These are phyloP conservation scores for Eubasilissa splendida DNA, from an alignment of 2,888 invertebrate genomes.

Conservation along the genomic window DNA sequence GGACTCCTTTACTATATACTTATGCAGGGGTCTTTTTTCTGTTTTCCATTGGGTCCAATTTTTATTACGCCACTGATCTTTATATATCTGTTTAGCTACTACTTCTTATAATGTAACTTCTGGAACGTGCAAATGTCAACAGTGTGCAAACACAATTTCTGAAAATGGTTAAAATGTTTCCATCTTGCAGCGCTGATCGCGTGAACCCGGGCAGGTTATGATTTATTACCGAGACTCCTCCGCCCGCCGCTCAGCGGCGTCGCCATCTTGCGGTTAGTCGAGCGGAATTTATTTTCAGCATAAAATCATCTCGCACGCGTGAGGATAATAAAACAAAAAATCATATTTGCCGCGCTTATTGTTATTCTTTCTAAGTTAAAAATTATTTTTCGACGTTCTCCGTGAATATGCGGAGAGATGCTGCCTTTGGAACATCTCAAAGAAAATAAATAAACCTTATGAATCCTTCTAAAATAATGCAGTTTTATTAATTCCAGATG, in stretches of 20 bases:
- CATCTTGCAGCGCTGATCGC: conserved; percentile 19
- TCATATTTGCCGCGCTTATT: background rate
- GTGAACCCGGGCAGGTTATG: conserved; percentile 1
- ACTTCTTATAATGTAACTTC: no score
- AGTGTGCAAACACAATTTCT: conserved; percentile 7
- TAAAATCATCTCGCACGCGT: background rate
- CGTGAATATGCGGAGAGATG: no score
- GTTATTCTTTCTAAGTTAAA: background rate
- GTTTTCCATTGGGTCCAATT: no score
- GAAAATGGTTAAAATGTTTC: conserved; percentile 5
- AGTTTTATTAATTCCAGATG: no score
- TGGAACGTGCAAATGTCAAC: conserved; percentile 8
- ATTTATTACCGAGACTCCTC: conserved; percentile 10
- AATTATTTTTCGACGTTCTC: no score
- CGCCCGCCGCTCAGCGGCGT: background rate
- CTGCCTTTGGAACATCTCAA: no score
- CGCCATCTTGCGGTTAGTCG: background rate
- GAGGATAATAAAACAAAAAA: background rate
- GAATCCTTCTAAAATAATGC: no score
- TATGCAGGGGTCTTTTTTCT: no score
- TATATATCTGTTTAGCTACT: no score
- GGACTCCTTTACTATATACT: no score
- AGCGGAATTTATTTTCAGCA: background rate
- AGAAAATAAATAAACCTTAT: no score
- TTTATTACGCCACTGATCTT: no score